Evolutionary conservation across 2,888 invertebrate genomes (phyloP).

Genomic region (Chrysolina americana): DNA sequence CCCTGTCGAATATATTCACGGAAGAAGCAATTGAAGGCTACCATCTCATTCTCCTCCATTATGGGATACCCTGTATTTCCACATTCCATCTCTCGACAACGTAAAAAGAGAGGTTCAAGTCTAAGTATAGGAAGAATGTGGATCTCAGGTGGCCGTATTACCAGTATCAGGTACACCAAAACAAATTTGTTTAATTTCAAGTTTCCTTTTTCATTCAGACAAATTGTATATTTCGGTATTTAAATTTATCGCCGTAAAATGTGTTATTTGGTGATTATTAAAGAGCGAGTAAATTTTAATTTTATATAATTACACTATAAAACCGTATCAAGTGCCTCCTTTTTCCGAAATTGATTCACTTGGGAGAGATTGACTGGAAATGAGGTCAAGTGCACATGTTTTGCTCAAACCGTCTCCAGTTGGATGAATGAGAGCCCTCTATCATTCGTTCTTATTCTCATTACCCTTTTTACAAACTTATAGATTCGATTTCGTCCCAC

Average conservation of each 20-base stretch:
- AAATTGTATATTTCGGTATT: constrained; percentile 26
- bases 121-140: constrained; percentile 24
- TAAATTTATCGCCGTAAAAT: constrained; percentile 19
- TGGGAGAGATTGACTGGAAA: constrained; percentile 14
- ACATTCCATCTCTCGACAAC: constrained; percentile 34
- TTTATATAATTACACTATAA: constrained; percentile 14
- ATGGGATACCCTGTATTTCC: constrained; percentile 32
- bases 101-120: constrained; percentile 27
- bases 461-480: too few species aligned
- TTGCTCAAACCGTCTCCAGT: not conserved
- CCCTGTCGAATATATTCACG: not conserved
- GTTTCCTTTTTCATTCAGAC: constrained; percentile 29
- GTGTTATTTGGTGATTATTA: constrained; percentile 20
- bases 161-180: constrained; percentile 24
- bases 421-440: not conserved
- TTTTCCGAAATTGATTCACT: constrained; percentile 6
- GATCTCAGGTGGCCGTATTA: constrained; percentile 21
- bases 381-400: constrained; percentile 10
- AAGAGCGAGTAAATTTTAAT: constrained; percentile 14
- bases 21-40: constrained; percentile 7
- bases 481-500: too few species aligned
- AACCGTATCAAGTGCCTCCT: constrained; percentile 17
- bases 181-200: constrained; percentile 33
- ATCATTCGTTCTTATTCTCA: not conserved
- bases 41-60: constrained; percentile 11